phyloP scores from a whole-genome alignment of 2,797 vertebrate species.

The Diplodus puntazzo region DNA sequence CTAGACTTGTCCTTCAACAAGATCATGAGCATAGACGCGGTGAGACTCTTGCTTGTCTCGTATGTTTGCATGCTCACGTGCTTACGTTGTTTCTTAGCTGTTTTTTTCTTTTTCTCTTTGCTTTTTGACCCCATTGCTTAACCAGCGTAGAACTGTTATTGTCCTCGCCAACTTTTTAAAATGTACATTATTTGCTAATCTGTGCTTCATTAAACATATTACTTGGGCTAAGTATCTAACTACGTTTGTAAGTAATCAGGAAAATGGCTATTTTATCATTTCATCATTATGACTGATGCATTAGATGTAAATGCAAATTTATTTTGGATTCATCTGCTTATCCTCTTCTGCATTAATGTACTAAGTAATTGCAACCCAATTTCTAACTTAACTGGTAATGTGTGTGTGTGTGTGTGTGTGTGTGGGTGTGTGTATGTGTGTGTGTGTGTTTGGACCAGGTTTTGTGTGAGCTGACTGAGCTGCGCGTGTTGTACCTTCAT shows the following conservation, averaged over 20 bases:
- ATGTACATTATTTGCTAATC: too few relatives aligned
- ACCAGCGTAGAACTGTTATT: not conserved
- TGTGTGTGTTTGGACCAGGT: conserved; percentile 71
- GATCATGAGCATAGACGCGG: conserved; percentile 81
- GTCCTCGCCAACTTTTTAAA: too few relatives aligned
- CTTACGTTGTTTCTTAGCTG: not conserved
- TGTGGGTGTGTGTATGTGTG: not conserved
- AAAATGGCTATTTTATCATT: not conserved
- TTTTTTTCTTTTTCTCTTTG: not conserved
- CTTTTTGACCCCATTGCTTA: not conserved
- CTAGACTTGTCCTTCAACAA: conserved; percentile 90
- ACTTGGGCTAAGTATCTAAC: not conserved
- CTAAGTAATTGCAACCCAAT: too few relatives aligned
- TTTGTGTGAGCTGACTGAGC: conserved; percentile 81
- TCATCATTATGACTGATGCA: not conserved
- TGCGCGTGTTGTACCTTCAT: conserved; percentile 88
- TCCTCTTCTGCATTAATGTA: too few relatives aligned
- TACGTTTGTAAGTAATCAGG: not conserved
- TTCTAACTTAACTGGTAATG: too few relatives aligned
- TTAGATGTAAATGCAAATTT: not conserved
- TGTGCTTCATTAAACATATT: not conserved
- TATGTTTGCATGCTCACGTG: not conserved
- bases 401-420: too few relatives aligned
- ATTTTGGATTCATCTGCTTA: not conserved
- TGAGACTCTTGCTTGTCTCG: conserved; percentile 57